Evolutionary conservation across 2,888 invertebrate species (phyloP), one percentile per base, ranked within the genome.

Genomic region (Eilema depressum): DNA sequence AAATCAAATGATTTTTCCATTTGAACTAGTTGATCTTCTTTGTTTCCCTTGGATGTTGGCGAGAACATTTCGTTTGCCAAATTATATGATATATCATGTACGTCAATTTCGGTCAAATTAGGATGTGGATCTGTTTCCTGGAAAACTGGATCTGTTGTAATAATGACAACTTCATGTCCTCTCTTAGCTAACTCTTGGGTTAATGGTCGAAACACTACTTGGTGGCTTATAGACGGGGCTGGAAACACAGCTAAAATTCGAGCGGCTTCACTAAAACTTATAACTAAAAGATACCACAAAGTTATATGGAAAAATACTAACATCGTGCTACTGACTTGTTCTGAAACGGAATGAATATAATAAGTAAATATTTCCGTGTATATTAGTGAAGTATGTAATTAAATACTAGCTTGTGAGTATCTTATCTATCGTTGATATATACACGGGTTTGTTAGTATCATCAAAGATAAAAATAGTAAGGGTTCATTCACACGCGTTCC

Each of bases 131-230:
- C n/a, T 26, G 80, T 89, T 73, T 87, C 80, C 0, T 83, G 75
- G 28, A 85, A 92, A 0, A 75, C 85, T 10, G 95, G 94, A 73
- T 95, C 82, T 26, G 95, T 68, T 1, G 96, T 95, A 0, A 95
- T 77, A 0, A 94, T 84, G 0, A 90, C 86, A 0, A 96, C 79
- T 62, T 96, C 87, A 71, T 96, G 96, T 1, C 95, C 96, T n/a
- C 92, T 85, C 65, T n/a, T n/a, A n/a, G n/a, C n/a, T 23, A 96
- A 78, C 56, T 93, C 93, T 7, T 88, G 84, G 4, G 88, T 89
- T 3, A 96, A 68, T 2, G 89, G 85, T 28, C 91, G 85, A 69
- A 89, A 94, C 0, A 92, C 89, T 0, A 93, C 83, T 82, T 95
- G 95, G 74, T 96, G 95, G 67, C 95, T 95, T 57, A 93, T 87